phyloP scores from a whole-genome alignment of 2,888 invertebrate genomes.

The Drosophila stalkeri region DNA sequence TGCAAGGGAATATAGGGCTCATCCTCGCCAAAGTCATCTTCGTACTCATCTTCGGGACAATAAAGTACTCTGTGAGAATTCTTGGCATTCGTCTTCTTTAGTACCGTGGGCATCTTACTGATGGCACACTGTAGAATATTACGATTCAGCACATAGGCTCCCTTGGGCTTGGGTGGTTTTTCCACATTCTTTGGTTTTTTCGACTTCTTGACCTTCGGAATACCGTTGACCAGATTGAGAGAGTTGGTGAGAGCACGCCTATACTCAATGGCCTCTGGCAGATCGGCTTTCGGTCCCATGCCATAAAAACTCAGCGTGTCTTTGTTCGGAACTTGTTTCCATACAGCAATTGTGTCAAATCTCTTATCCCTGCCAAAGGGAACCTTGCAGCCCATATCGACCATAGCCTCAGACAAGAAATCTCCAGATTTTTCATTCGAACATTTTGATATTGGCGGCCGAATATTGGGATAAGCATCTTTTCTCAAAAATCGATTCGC shows the following conservation, averaged over 20 bases:
- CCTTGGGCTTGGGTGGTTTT: conserved; percentile 23
- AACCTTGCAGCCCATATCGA: conserved; percentile 38
- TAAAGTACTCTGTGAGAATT: conserved; percentile 38
- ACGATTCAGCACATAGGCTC: conserved; percentile 55
- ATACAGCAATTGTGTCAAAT: conserved; percentile 44
- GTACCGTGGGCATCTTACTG: conserved; percentile 53
- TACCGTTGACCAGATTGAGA: conserved; percentile 38
- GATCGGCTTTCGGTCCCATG: conserved; percentile 4
- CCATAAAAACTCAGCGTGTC: conserved; percentile 55
- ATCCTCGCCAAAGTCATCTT: conserved; percentile 30
- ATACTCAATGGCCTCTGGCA: conserved; percentile 31
- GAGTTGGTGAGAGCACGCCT: conserved; percentile 42
- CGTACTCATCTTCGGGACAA: conserved; percentile 32
- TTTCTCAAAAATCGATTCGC: not conserved
- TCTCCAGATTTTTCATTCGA: conserved; percentile 11
- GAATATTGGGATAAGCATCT: conserved; percentile 56
- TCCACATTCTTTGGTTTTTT: not conserved
- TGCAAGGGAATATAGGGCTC: not conserved
- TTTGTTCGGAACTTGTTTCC: conserved; percentile 57
- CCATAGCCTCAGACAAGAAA: conserved; percentile 51
- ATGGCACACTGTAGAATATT: conserved; percentile 29
- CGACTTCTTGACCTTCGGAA: not conserved
- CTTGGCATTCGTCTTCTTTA: conserved; percentile 24
- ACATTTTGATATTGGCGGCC: conserved; percentile 59
- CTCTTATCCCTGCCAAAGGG: conserved; percentile 4